Evolutionary conservation across 2,888 invertebrate genomes (phyloP).

Genomic region (Deilephila elpenor): DNA sequence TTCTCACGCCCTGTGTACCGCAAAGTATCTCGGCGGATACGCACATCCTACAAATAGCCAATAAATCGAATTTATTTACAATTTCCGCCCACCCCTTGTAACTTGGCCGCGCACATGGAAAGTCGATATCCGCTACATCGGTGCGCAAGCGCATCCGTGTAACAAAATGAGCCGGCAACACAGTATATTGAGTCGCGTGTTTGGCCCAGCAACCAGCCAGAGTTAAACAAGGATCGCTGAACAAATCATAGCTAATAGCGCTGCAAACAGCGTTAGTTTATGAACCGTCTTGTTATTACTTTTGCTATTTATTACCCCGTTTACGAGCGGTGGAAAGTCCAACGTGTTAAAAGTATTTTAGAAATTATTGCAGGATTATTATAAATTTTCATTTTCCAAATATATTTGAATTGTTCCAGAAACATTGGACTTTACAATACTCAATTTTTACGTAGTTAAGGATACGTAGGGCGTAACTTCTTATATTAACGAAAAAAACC

Average conservation of each 20-base stretch:
- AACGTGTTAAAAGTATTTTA: no score
- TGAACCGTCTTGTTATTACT: neutral
- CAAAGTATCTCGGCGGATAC: no score
- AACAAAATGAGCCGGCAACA: slow-evolving; percentile 36
- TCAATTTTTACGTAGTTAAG: no score
- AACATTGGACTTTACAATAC: no score
- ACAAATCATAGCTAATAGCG: slow-evolving; percentile 13
- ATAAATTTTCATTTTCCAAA: no score
- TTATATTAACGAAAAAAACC: no score
- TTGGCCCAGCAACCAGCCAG: neutral
- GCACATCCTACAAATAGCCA: no score
- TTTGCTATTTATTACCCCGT: neutral
- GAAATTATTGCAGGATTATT: no score
- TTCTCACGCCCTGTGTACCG: no score
- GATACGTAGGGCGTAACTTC: no score
- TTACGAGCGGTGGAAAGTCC: neutral
- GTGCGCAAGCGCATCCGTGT: slow-evolving; percentile 49
- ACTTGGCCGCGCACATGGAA: slow-evolving; percentile 41
- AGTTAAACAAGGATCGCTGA: neutral
- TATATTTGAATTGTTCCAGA: no score
- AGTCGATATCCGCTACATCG: slow-evolving; percentile 50
- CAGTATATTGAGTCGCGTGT: slow-evolving; percentile 28
- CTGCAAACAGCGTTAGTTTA: neutral
- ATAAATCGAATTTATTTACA: no score
- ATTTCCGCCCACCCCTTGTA: slow-evolving; percentile 21